Evolutionary conservation across 2,888 invertebrate species (phyloP).

Genomic region (Epinotia brunnichana): DNA sequence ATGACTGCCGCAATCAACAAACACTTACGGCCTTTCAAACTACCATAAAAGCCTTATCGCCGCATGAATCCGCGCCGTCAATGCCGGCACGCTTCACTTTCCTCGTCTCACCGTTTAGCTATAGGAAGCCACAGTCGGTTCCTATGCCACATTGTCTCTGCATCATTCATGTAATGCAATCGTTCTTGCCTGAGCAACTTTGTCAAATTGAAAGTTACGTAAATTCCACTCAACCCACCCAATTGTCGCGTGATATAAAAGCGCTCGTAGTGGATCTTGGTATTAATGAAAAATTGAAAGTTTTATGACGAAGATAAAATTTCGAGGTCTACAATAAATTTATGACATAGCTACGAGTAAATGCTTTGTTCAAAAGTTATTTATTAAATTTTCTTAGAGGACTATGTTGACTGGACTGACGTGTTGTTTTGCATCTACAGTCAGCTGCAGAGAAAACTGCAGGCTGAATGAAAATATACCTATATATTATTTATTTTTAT

Average conservation of each 20-base stretch:
- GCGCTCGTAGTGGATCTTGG: conserved; percentile 4
- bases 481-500: no score
- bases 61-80: conserved; percentile 28
- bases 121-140: conserved; percentile 6
- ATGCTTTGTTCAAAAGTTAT: not conserved
- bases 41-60: conserved; percentile 31
- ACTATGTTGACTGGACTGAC: no score
- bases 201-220: conserved; percentile 45
- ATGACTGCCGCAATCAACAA: conserved; percentile 57
- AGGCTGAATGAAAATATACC: no score
- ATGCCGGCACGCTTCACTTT: conserved; percentile 35
- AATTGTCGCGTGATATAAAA: conserved; percentile 37
- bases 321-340: conserved; percentile 9
- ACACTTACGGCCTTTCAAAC: conserved; percentile 41
- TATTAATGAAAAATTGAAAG: conserved; percentile 28
- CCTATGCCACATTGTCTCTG: conserved; percentile 46
- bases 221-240: conserved; percentile 41
- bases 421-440: no score
- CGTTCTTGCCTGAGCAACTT: conserved; percentile 45
- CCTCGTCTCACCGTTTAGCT: conserved; percentile 24
- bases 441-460: no score
- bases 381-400: not conserved
- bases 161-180: conserved; percentile 26
- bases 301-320: conserved; percentile 33
- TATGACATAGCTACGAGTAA: not conserved